A percentile compares a stretch with the other conserved stretches of the same genome.
Evolutionary conservation across 2,888 invertebrate genomes (phyloP).

Genomic region (Nephrotoma appendiculata): DNA sequence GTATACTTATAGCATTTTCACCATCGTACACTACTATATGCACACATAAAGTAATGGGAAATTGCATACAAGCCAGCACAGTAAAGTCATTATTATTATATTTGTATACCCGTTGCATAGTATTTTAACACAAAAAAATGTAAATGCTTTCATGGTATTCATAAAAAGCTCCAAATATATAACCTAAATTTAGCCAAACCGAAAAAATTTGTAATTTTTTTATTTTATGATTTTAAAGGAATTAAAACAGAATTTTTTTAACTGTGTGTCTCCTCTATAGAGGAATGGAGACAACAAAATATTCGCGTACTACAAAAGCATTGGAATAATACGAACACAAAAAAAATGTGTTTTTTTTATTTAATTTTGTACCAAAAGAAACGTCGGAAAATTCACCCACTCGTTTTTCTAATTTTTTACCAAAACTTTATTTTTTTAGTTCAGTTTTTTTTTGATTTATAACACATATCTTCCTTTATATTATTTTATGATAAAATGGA

Average conservation of each 20-base stretch:
- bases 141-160: neutral
- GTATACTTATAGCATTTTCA: neutral
- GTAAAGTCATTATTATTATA: no score
- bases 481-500: neutral
- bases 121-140: no score
- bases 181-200: neutral
- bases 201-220: neutral
- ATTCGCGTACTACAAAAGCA: neutral
- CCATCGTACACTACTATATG: neutral
- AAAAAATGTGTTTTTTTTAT: neutral
- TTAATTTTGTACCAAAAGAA: neutral
- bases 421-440: neutral
- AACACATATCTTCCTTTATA: neutral
- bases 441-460: neutral
- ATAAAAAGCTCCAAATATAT: neutral
- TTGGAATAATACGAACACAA: neutral
- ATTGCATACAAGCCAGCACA: no score
- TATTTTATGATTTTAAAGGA: neutral
- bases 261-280: neutral
- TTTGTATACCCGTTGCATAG: no score
- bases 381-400: neutral
- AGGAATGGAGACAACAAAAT: neutral
- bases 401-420: neutral
- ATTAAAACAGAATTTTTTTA: neutral
- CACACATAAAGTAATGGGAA: neutral